phyloP scores from a whole-genome alignment of 2,888 invertebrate genomes.

The Dilophus febrilis region DNA sequence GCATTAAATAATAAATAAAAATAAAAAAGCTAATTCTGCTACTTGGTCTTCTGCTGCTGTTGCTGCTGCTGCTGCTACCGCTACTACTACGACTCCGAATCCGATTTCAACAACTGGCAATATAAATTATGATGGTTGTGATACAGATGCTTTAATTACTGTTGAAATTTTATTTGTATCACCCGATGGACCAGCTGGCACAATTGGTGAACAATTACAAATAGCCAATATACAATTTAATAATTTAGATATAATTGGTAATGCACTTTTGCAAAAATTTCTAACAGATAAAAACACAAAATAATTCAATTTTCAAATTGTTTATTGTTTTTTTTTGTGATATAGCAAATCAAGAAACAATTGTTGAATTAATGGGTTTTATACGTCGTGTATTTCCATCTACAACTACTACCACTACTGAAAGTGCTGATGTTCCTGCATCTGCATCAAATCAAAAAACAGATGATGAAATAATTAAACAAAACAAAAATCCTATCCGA shows the following conservation, averaged over 20 bases:
- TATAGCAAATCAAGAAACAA: slow-evolving; percentile 84
- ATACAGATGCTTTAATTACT: slow-evolving; percentile 57
- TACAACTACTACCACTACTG: slow-evolving; percentile 8
- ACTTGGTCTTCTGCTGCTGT: slow-evolving; percentile 20
- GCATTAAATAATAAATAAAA: slow-evolving; percentile 12
- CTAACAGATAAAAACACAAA: slow-evolving; percentile 2
- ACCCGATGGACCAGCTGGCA: slow-evolving; percentile 13
- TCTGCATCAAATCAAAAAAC: slow-evolving; percentile 14
- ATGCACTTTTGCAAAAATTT: slow-evolving; percentile 11
- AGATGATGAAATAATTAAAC: slow-evolving; percentile 13
- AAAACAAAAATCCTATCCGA: slow-evolving; percentile 10
- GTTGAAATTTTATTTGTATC: slow-evolving; percentile 64
- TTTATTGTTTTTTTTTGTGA: slow-evolving; percentile 5
- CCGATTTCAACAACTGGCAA: slow-evolving; percentile 15
- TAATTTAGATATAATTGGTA: slow-evolving; percentile 84
- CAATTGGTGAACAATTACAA: slow-evolving; percentile 34
- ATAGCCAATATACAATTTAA: slow-evolving; percentile 84
- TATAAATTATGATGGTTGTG: slow-evolving; percentile 15
- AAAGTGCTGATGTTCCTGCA: not conserved
- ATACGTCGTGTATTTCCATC: slow-evolving; percentile 49
- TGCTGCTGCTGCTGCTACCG: slow-evolving; percentile 39
- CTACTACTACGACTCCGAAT: slow-evolving; percentile 38
- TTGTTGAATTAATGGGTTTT: slow-evolving; percentile 85
- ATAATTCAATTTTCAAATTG: slow-evolving; percentile 2
- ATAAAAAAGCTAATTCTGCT: slow-evolving; percentile 9